A percentile compares a stretch with the other conserved stretches of the same genome.
Evolutionary conservation across 1,140 invertebrate genomes (phyloP).

Genomic region (Cotesia chilonis): DNA sequence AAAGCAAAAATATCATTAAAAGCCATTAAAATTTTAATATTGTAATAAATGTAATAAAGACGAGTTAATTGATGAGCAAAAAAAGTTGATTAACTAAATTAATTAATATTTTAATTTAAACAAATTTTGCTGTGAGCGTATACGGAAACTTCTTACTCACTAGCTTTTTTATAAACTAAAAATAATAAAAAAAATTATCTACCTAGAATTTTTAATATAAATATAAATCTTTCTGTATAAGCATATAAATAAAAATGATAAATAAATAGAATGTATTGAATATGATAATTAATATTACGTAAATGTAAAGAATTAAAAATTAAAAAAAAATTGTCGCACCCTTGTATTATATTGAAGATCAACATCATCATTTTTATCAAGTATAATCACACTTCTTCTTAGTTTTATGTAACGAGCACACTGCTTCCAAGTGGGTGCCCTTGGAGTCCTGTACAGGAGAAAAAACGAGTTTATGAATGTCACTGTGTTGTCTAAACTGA

Average conservation of each 20-base stretch:
- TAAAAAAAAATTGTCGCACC: conserved; percentile 20
- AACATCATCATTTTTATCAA: not conserved
- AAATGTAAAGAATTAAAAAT: not conserved
- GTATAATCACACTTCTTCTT: not conserved
- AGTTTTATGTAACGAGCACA: conserved; percentile 45
- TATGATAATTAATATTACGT: not conserved
- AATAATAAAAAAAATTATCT: too few relatives aligned
- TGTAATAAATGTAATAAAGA: too few relatives aligned
- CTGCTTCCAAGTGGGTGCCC: conserved; percentile 47
- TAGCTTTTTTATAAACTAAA: too few relatives aligned
- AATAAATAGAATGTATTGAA: not conserved
- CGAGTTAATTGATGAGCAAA: too few relatives aligned
- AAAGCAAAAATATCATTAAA: too few relatives aligned
- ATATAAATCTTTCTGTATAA: too few relatives aligned
- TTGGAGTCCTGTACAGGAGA: conserved; percentile 46
- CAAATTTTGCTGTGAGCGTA: too few relatives aligned
- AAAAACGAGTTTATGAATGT: conserved; percentile 47
- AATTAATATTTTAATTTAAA: too few relatives aligned
- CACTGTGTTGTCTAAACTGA: conserved; percentile 3
- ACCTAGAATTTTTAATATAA: too few relatives aligned
- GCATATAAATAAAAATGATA: not conserved
- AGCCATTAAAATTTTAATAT: too few relatives aligned
- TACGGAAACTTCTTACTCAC: too few relatives aligned
- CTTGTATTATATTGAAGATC: not conserved
- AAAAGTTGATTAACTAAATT: too few relatives aligned